phyloP scores from a whole-genome alignment of 2,797 vertebrate species.

The Protosalanx chinensis region DNA sequence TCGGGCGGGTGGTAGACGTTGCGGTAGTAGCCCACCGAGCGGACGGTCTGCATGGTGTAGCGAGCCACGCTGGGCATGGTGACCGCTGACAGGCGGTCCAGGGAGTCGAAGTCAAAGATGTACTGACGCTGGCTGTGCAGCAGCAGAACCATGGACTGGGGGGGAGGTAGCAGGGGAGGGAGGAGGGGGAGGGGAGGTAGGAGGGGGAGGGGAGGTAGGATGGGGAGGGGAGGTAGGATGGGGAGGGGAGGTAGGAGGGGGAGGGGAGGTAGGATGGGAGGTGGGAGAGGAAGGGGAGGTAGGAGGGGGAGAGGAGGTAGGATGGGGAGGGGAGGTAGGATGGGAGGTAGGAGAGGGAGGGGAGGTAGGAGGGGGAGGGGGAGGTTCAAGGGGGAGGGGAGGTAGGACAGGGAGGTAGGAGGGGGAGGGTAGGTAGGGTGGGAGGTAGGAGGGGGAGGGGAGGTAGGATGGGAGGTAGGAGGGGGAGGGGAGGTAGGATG shows the following conservation, averaged over 20 bases:
- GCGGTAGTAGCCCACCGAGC: constrained; percentile 96
- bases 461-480: too few relatives aligned
- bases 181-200: too few relatives aligned
- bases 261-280: constrained; percentile 15
- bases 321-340: too few relatives aligned
- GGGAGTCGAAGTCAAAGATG: constrained; percentile 93
- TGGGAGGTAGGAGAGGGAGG: too few relatives aligned
- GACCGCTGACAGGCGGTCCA: constrained; percentile 92
- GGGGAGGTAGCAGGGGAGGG: constrained; percentile 29
- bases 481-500: constrained; percentile 5
- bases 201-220: background rate
- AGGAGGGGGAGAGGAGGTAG: background rate
- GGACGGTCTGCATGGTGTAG: constrained; percentile 97
- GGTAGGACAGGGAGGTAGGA: too few relatives aligned
- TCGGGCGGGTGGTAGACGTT: constrained; percentile 97
- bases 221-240: constrained; percentile 27
- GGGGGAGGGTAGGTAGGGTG: too few relatives aligned
- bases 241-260: constrained; percentile 37
- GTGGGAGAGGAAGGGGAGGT: constrained; percentile 10
- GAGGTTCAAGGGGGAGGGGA: too few relatives aligned
- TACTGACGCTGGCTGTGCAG: constrained; percentile 98
- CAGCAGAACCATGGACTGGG: constrained; percentile 95
- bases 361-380: too few relatives aligned
- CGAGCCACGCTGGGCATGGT: constrained; percentile 98
- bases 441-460: background rate